These are phyloP conservation scores for Hartigia nigra DNA, from an alignment of 2,888 invertebrate species.

Conservation along the genomic window DNA sequence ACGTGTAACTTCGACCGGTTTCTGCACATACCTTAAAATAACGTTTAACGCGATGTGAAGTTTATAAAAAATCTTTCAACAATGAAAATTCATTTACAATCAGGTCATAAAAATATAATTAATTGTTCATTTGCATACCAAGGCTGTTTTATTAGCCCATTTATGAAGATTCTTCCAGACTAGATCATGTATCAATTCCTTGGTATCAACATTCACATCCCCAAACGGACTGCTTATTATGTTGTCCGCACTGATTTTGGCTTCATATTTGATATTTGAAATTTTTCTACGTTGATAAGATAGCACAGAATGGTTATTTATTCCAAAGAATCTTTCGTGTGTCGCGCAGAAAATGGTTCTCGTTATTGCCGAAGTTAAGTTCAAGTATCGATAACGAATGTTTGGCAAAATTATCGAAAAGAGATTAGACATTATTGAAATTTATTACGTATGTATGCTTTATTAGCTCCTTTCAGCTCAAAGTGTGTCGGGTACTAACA, in stretches of 20 bases:
- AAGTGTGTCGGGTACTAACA: not conserved
- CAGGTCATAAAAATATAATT: not conserved
- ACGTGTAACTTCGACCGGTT: constrained; percentile 54
- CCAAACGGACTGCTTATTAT: constrained; percentile 27
- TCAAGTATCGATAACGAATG: not conserved
- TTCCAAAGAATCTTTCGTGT: not conserved
- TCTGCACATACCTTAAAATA: constrained; percentile 44
- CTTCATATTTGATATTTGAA: not conserved
- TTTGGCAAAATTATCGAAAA: not conserved
- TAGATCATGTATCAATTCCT: constrained; percentile 66
- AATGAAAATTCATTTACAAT: not conserved
- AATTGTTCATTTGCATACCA: constrained; percentile 65
- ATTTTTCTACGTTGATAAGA: not conserved
- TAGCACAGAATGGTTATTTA: not conserved
- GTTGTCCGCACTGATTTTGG: not conserved
- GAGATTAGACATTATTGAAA: not conserved
- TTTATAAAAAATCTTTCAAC: not conserved
- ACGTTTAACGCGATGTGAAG: not conserved
- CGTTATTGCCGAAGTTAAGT: not conserved
- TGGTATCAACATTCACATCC: constrained; percentile 9
- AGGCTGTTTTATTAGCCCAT: constrained; percentile 73
- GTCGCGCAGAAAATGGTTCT: not conserved
- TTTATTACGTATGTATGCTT: not conserved
- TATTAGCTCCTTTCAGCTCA: not conserved
- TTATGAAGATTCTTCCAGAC: constrained; percentile 74